Base-by-base conservation (phyloP, 2,888 invertebrate species). In the Drosophila nr. medialis region DNA sequence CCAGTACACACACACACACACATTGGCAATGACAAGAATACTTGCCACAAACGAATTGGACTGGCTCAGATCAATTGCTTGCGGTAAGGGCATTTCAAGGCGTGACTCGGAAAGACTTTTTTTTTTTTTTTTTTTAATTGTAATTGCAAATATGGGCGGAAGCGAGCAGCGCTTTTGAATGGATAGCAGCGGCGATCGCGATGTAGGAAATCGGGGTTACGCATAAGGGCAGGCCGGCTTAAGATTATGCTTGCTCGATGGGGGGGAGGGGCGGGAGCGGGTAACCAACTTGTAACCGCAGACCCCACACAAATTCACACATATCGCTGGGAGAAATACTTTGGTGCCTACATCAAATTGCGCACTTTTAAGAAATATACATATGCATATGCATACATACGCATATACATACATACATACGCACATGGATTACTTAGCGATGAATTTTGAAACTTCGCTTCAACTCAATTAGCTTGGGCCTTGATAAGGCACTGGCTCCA, bases 131-230 rank as follows among this genome's bases (percentile, higher is more conserved):
- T 8, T 34, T 86, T 80, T 56, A 76, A 82, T 82, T 87, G 76
- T 84, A 89, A 84, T 85, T 82, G 88, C 88, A 89, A 86, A 85
- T 86, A 87, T 78, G 76, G 78, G 73, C 86, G 86, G 87, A 86
- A 86, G 73, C 71, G 65, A 71, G 62, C 69, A 45, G 73, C 63
- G 86, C 66, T 80, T 75, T 83, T 82, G 66, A 71, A 83, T 88
- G 88, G 66, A 72, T 82, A 64, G 62, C 55, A 55, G 55, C 13
- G 60, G 27, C 42, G 62, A 72, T 30, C 63, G 45, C 71, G 56
- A 38, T 59, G 56, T 72, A 80, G 83, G 81, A 78, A 80, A 77
- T 77, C 64, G 75, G 77, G 86, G 86, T 83, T 90, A 86, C 70
- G 54, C 77, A 75, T 61, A 75, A 78, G 78, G 85, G 85, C 84